Conservation (phyloP, 2,113 vertebrate species). For the Mustela lutreola region DNA sequence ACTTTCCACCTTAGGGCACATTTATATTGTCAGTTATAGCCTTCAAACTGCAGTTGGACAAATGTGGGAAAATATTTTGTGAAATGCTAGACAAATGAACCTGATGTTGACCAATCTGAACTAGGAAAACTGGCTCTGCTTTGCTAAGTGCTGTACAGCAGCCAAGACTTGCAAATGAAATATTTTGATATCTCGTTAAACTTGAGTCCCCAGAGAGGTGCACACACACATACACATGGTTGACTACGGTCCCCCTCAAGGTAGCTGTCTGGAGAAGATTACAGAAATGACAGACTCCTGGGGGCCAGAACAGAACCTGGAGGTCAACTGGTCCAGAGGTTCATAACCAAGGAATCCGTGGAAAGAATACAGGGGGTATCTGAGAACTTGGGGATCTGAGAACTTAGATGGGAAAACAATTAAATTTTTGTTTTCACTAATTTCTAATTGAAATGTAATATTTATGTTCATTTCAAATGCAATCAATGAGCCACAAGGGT, state of each 20-base stretch:
- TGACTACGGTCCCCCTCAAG: conserved; percentile 43
- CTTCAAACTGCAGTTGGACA: conserved; percentile 86
- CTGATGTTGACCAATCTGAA: conserved; percentile 86
- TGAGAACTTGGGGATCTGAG: neutral
- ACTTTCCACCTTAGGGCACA: conserved; percentile 88
- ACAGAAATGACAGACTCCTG: neutral
- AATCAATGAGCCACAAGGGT: neutral
- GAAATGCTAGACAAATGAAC: conserved; percentile 89
- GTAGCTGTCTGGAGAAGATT: conserved; percentile 42
- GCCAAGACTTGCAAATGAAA: conserved; percentile 86
- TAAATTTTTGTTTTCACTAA: conserved; percentile 36
- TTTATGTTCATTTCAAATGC: conserved; percentile 34
- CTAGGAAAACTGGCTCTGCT: conserved; percentile 82
- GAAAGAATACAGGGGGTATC: neutral
- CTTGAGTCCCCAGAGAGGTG: conserved; percentile 82
- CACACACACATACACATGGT: conserved; percentile 15
- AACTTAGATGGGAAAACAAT: conserved; percentile 26
- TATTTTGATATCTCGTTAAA: conserved; percentile 88
- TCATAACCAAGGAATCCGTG: neutral
- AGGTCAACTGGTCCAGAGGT: neutral
- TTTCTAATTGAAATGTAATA: neutral
- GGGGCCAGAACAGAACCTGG: neutral
- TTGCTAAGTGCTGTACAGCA: conserved; percentile 83
- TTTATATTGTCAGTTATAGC: conserved; percentile 89
- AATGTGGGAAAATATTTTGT: conserved; percentile 91